Evolutionary conservation across 2,113 vertebrate species (phyloP).

Genomic region (Corythoichthys haematopterus): DNA sequence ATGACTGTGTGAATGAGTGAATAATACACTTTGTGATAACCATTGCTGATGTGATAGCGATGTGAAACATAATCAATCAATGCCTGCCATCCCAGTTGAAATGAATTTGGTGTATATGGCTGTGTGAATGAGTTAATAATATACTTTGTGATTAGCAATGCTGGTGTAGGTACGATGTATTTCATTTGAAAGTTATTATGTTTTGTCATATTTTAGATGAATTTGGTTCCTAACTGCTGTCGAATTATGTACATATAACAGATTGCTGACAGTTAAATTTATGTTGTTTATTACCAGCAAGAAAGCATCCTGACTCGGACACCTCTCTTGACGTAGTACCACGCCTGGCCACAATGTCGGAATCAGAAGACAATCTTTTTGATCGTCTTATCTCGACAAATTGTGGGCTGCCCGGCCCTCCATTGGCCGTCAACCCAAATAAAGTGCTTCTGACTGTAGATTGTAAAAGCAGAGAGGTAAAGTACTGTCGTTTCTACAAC

Average conservation of each 20-base stretch:
- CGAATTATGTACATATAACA: no score
- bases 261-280: conserved; percentile 65
- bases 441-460: conserved; percentile 79
- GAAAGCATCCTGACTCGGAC: conserved; percentile 42
- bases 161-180: no score
- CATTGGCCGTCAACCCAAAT: conserved; percentile 71
- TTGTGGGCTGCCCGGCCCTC: conserved; percentile 40
- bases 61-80: no score
- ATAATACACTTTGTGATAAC: no score
- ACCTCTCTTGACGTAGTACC: conserved; percentile 26
- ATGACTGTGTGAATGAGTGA: no score
- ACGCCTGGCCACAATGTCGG: conserved; percentile 49
- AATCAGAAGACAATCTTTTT: conserved; percentile 70
- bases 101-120: no score
- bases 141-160: no score
- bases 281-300: conserved; percentile 65
- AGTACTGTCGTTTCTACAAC: background rate
- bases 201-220: background rate
- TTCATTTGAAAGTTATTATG: no score
- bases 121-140: no score
- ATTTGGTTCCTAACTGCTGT: background rate
- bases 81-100: no score
- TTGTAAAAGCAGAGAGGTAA: conserved; percentile 76
- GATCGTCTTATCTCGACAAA: conserved; percentile 51
- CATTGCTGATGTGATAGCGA: no score